Evolutionary conservation across 2,113 vertebrate species (phyloP), one percentile per base, ranked within the genome.

Genomic region (Epinephelus fuscoguttatus): DNA sequence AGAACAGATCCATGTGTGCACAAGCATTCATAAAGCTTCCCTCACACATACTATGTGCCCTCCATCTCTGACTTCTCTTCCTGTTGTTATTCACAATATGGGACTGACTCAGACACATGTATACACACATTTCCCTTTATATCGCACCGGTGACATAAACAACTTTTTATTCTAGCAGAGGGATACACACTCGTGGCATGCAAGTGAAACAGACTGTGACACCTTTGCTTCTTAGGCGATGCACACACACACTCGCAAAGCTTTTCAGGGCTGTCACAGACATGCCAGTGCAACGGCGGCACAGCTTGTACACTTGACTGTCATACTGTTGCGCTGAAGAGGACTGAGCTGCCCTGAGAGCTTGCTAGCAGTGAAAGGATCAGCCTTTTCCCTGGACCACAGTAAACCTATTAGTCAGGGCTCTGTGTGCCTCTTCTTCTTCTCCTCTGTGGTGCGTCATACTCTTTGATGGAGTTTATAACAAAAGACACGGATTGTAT

Each of bases 391-490:
- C 57, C 33, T 53, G 45, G 60, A 75, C 76, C 69, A 40, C 83
- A 69, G 40, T 84, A 82, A 86, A 82, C 53, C 84, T 42, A 73
- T 89, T 82, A 74, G 90, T 70, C 80, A 74, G 62, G 78, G 7
- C 78, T 89, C 49, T 18, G 40, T 61, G 47, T 74, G 53, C 71
- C 71, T 75, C 70, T 63, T 64, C 55, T 72, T 61, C 49, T 59
- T 37, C 33, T 37, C 77, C 40, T 57, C 63, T 14, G 4, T 4
- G 30, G 73, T 59, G 30, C 69, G 50, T 67, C 53, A 69, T 42
- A 73, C 42, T 67, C 66, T 82, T 81, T 84, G 42, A 85, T 78
- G 47, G 33, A 6, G 6, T 73, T 73, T 81, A 56, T 49, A 70
- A 75, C 37, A 70, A 84, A 77, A 78, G 42, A 42, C 53, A 56